Evolutionary conservation across 2,888 invertebrate genomes (phyloP), one percentile per base, ranked within the genome.

Genomic region (Drosophila prolongata): DNA sequence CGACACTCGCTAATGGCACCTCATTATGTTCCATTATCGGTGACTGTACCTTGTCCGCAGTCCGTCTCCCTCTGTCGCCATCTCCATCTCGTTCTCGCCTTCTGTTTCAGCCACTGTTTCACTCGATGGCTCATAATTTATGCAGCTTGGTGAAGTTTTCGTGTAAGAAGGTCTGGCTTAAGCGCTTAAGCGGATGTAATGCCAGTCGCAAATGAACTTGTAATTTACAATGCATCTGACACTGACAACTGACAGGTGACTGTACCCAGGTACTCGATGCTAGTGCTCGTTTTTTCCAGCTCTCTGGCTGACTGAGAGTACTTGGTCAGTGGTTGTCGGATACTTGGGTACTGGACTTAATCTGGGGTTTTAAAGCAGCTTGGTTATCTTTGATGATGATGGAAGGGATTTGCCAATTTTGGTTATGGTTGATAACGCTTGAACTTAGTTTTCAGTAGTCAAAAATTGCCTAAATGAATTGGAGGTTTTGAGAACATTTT

Each of bases 21-120:
- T 89, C 85, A 87, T 89, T 87, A 88, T 83, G 84, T 78, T 84
- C 82, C 84, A 89, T 89, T 87, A 84, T 58, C 60, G 47, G 59
- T 49, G 53, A 69, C 69, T 68, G 52, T 68, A 68, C 57, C 38
- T 50, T 42, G 40, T 34, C 38, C 57, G 2, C 30, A n/a, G n/a
- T 49, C 47, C 30, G 6, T 40, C 35, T 16, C 19, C 11, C 27
- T 19, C 27, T 10, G 1, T 6, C 13, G 27, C 19, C 3, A 3
- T 10, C 43, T 10, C 14, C 3, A 11, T 37, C 56, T 19, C 35
- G 3, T 13, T 38, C 38, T 34, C 11, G 10, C 4, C 9, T 56
- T 44, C 49, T 14, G 47, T 47, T 50, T 43, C 49, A 35, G 46
- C 58, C 37, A 24, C 13, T 34, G 58, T 24, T 14, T 13, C 40